phyloP scores from a whole-genome alignment of 2,113 vertebrate genomes.

The Pygoscelis adeliae region DNA sequence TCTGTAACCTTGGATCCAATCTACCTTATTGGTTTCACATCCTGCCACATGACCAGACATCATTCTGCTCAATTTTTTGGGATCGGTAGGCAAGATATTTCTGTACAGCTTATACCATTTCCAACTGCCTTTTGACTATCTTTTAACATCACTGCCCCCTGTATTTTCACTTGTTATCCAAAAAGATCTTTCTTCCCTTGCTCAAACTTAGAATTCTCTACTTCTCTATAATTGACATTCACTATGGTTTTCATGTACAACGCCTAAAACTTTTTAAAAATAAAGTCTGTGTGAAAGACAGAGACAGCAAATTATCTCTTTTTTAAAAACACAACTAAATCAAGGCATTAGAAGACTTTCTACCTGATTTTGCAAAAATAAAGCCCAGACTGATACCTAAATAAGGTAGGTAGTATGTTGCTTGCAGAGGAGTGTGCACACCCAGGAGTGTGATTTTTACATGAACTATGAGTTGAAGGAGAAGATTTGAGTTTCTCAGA shows the following conservation, averaged over 20 bases:
- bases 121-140: not conserved
- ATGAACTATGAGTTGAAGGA: not conserved
- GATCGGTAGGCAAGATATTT: not conserved
- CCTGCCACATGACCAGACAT: not conserved
- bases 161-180: not conserved
- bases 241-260: not conserved
- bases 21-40: not conserved
- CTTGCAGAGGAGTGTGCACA: not conserved
- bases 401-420: not conserved
- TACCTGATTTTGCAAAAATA: not conserved
- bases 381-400: not conserved
- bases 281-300: not conserved
- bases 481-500: not conserved
- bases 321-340: not conserved
- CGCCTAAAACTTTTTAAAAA: not conserved
- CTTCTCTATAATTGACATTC: not conserved
- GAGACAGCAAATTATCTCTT: not conserved
- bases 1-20: not conserved
- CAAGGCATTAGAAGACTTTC: not conserved
- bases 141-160: not conserved
- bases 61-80: not conserved
- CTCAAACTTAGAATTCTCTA: not conserved
- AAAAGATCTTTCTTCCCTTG: not conserved
- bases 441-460: not conserved
- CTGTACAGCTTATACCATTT: not conserved